Percentiles rank a stretch among this genome's conserved stretches.
Conservation (phyloP, 2,888 invertebrate species). For the Spodoptera picta region DNA sequence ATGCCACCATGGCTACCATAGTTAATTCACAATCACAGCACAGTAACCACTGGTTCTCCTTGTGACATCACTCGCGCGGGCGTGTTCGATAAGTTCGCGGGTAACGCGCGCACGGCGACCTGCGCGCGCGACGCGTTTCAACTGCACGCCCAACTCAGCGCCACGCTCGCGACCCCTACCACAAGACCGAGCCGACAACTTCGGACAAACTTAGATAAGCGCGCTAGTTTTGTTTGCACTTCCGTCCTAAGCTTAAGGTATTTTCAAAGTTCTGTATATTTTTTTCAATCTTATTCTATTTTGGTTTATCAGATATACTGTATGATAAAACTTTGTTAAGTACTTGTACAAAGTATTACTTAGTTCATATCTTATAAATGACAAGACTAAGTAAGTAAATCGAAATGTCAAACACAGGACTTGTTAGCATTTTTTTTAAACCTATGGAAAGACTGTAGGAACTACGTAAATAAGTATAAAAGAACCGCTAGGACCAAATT, state of each 20-base stretch:
- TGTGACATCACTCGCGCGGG: conserved; percentile 80
- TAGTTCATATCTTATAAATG: conserved; percentile 31
- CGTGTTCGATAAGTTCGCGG: conserved; percentile 59
- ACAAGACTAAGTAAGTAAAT: background rate
- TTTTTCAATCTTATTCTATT: background rate
- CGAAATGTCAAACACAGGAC: too few relatives aligned
- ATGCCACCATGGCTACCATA: conserved; percentile 87
- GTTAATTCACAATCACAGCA: conserved; percentile 74
- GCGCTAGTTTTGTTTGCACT: conserved; percentile 66
- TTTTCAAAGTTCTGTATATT: conserved; percentile 41
- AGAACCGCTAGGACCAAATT: too few relatives aligned
- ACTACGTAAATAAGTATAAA: too few relatives aligned
- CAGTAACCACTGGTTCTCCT: conserved; percentile 71
- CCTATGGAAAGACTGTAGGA: too few relatives aligned
- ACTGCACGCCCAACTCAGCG: conserved; percentile 66
- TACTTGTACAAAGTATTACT: conserved; percentile 10
- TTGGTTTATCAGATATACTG: conserved; percentile 4
- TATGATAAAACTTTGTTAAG: background rate
- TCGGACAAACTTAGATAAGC: conserved; percentile 71
- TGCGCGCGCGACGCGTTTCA: conserved; percentile 78
- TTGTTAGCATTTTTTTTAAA: too few relatives aligned
- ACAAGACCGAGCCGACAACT: conserved; percentile 42
- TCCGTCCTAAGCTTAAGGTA: conserved; percentile 55
- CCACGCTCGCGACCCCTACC: conserved; percentile 61
- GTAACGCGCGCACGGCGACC: conserved; percentile 73